Evolutionary conservation across 1,140 invertebrate species (phyloP).

Genomic region (Theocolax elegans): DNA sequence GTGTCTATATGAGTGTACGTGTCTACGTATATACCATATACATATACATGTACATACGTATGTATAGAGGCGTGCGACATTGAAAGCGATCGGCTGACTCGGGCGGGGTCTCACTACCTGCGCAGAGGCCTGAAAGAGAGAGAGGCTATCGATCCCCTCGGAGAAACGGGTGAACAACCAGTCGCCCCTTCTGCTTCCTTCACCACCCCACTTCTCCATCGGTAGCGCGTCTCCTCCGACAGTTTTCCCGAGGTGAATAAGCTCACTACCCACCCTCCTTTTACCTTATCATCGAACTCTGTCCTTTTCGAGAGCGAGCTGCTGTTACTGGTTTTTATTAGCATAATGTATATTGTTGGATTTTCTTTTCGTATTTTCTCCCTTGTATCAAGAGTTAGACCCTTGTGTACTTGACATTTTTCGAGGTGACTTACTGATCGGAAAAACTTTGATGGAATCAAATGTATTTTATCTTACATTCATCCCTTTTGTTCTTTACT

Average conservation of each 20-base stretch:
- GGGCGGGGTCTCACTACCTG: conserved; percentile 17
- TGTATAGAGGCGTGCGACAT: neutral
- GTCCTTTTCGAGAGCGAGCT: neutral
- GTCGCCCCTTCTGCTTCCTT: too few relatives aligned
- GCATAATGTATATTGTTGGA: conserved; percentile 8
- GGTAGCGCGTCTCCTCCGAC: neutral
- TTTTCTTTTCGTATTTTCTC: neutral
- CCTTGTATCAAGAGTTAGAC: neutral
- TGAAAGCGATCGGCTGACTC: neutral
- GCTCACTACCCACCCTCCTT: neutral
- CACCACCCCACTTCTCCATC: too few relatives aligned
- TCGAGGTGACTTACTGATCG: neutral
- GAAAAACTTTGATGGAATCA: too few relatives aligned
- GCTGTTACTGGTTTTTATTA: conserved; percentile 11
- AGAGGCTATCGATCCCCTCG: conserved; percentile 23
- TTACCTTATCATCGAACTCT: neutral
- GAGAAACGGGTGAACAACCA: neutral
- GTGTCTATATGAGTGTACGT: neutral
- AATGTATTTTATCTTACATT: too few relatives aligned
- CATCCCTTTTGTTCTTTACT: too few relatives aligned
- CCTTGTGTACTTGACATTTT: neutral
- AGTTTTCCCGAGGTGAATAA: conserved; percentile 21
- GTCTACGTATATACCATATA: too few relatives aligned
- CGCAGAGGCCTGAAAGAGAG: conserved; percentile 1
- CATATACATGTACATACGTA: too few relatives aligned